Evolutionary conservation across 1,140 invertebrate species (phyloP).

Genomic region (Bombus picipes): DNA sequence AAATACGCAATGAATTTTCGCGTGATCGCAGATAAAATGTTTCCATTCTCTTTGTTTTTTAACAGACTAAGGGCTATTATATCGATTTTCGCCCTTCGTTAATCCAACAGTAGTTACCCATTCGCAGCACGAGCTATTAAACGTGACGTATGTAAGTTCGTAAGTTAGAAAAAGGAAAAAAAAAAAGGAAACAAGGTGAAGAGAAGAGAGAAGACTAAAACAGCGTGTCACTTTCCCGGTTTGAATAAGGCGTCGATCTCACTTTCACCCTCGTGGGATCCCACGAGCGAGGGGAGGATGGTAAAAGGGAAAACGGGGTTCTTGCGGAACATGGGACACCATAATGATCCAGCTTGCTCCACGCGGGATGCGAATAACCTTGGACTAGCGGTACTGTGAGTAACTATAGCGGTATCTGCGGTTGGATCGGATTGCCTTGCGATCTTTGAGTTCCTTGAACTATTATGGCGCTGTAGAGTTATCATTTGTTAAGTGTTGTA

Average conservation of each 20-base stretch:
- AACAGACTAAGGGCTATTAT: background rate
- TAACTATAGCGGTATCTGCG: constrained; percentile 69
- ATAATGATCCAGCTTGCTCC: constrained; percentile 20
- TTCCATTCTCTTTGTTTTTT: background rate
- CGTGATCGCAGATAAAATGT: background rate
- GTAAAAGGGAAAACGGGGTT: constrained; percentile 48
- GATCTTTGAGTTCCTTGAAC: constrained; percentile 32
- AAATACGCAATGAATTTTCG: background rate
- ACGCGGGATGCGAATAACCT: constrained; percentile 46
- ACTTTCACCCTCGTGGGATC: constrained; percentile 45
- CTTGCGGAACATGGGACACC: constrained; percentile 43
- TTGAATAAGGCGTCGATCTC: constrained; percentile 38
- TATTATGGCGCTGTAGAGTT: background rate
- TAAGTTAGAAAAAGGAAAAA: background rate
- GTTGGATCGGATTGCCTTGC: constrained; percentile 59
- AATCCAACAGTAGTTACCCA: background rate
- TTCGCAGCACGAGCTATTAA: background rate
- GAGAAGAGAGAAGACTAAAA: background rate
- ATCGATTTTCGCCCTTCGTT: constrained; percentile 23
- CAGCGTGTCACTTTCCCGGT: constrained; percentile 33
- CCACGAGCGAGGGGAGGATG: background rate
- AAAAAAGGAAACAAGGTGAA: no score
- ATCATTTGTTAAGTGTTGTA: background rate
- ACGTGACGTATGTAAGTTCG: background rate
- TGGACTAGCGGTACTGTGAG: constrained; percentile 75